Percentiles rank a stretch among this genome's conserved stretches.
These are phyloP conservation scores for Neosilurus mollespiculum DNA, from an alignment of 2,797 vertebrate genomes.

Conservation along the genomic window DNA sequence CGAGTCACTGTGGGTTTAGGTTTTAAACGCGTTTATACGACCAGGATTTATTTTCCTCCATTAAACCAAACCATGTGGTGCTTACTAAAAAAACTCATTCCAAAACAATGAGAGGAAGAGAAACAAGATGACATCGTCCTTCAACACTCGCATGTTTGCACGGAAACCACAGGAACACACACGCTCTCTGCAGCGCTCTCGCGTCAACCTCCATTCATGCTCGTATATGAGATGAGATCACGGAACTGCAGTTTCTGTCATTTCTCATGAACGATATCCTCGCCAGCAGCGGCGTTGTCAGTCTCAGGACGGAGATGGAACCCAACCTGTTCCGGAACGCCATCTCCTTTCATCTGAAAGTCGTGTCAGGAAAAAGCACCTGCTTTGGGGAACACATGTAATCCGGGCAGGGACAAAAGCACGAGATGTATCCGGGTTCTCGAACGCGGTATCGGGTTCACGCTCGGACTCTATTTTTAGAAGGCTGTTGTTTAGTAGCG, in stretches of 20 bases:
- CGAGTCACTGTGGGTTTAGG: not conserved
- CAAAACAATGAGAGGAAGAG: not conserved
- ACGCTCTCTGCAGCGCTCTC: not conserved
- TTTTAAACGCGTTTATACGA: not conserved
- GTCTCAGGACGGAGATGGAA: not conserved
- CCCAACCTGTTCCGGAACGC: not conserved
- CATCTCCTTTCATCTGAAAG: conserved; percentile 24
- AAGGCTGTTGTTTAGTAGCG: conserved; percentile 56
- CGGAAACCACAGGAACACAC: not conserved
- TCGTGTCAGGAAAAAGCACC: conserved; percentile 40
- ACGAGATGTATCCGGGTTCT: conserved; percentile 60
- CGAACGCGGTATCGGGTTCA: conserved; percentile 66
- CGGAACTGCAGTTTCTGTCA: not conserved
- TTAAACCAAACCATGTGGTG: not conserved
- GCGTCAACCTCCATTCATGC: not conserved
- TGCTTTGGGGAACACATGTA: conserved; percentile 51
- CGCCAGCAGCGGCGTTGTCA: conserved; percentile 53
- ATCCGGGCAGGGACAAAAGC: conserved; percentile 57
- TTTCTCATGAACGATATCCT: conserved; percentile 45
- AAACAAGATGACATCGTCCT: not conserved
- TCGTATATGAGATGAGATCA: not conserved
- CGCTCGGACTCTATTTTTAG: conserved; percentile 66
- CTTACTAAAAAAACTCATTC: not conserved
- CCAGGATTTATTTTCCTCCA: not conserved
- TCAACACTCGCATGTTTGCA: not conserved